Percentiles rank a stretch among this genome's conserved stretches.
phyloP scores from a whole-genome alignment of 2,113 vertebrate species.

The Ascaphus truei region DNA sequence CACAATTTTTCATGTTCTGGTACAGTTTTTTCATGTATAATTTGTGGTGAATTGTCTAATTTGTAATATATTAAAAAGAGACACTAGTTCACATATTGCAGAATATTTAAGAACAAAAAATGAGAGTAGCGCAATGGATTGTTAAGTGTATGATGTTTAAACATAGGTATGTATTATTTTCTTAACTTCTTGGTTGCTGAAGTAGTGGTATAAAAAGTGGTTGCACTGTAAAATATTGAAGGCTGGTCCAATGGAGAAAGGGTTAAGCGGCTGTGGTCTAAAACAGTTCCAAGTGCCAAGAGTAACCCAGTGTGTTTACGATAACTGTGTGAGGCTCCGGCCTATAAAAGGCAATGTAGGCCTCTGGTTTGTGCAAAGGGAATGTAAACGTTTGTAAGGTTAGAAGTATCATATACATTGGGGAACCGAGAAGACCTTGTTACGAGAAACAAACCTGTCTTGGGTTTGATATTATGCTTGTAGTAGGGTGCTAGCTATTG shows the following conservation, averaged over 20 bases:
- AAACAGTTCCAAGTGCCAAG: constrained; percentile 35
- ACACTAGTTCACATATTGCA: no score
- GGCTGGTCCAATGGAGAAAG: neutral
- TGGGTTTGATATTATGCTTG: neutral
- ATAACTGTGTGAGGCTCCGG: constrained; percentile 37
- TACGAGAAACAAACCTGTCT: neutral
- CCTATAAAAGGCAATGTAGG: constrained; percentile 46
- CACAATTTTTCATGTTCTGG: no score
- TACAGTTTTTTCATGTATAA: no score
- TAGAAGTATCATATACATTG: constrained; percentile 11
- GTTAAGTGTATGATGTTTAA: no score
- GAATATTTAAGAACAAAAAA: no score
- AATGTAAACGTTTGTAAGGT: constrained; percentile 41
- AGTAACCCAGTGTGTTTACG: constrained; percentile 33
- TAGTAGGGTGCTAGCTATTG: neutral
- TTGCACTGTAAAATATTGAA: neutral
- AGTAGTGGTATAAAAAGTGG: no score
- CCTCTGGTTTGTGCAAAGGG: constrained; percentile 17
- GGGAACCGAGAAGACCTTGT: neutral
- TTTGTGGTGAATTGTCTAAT: no score
- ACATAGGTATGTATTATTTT: no score
- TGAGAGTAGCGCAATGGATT: no score
- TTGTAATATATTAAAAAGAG: no score
- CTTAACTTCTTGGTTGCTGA: no score
- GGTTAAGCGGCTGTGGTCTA: constrained; percentile 18